Evolutionary conservation across 2,113 vertebrate species (phyloP).

Genomic region (Psephotus haematonotus): DNA sequence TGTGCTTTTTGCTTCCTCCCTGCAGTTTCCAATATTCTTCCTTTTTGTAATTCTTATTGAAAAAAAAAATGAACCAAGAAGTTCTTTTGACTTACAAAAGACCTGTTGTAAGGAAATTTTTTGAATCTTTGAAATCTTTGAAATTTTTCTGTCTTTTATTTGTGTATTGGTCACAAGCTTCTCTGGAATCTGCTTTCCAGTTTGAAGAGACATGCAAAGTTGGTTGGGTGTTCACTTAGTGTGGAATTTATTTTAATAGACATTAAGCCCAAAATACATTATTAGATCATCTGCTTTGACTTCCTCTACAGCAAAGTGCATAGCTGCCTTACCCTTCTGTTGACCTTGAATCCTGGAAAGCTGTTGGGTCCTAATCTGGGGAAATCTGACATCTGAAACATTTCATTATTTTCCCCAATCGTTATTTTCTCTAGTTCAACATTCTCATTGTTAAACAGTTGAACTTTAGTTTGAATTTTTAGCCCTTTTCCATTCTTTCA

Average conservation of each 20-base stretch:
- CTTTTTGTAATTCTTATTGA: background rate
- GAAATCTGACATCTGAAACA: background rate
- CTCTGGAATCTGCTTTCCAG: constrained; percentile 74
- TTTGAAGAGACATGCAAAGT: constrained; percentile 73
- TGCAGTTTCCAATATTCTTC: background rate
- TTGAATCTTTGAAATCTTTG: background rate
- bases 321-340: background rate
- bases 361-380: background rate
- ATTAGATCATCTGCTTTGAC: background rate
- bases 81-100: background rate
- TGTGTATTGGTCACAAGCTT: constrained; percentile 73
- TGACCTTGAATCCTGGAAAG: constrained; percentile 10
- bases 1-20: background rate
- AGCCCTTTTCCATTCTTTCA: background rate
- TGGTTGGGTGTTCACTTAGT: constrained; percentile 69
- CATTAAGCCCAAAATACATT: background rate
- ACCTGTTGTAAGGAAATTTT: background rate
- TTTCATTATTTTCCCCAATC: background rate
- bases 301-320: background rate
- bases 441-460: background rate
- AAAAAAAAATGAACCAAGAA: background rate
- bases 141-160: constrained; percentile 72
- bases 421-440: background rate
- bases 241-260: background rate
- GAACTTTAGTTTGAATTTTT: background rate